Evolutionary conservation across 2,797 vertebrate species (phyloP).

Genomic region (Pseudomugil gertrudae): DNA sequence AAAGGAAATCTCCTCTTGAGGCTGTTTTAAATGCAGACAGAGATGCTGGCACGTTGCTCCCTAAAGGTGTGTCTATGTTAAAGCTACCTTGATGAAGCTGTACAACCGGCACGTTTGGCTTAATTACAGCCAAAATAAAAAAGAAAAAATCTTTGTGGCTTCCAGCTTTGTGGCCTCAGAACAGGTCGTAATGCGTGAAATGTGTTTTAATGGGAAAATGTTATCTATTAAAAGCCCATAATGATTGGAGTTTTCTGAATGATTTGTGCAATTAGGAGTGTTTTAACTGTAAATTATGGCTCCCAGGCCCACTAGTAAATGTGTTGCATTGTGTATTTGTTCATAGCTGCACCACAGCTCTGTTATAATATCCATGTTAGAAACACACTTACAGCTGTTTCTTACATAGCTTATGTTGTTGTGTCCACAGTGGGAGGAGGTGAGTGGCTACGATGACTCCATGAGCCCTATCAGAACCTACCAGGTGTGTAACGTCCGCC

Average conservation of each 20-base stretch:
- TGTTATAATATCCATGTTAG: too few species aligned
- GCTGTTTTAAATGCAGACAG: conserved; percentile 38
- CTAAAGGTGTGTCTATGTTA: conserved; percentile 23
- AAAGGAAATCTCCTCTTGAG: conserved; percentile 42
- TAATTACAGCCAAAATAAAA: too few species aligned
- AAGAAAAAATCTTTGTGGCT: too few species aligned
- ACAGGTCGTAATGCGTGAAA: conserved; percentile 56
- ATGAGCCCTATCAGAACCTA: conserved; percentile 98
- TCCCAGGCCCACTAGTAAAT: conserved; percentile 37
- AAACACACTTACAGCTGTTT: too few species aligned
- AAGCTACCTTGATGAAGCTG: conserved; percentile 31
- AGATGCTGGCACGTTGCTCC: conserved; percentile 3
- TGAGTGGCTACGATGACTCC: conserved; percentile 95
- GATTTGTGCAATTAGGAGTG: conserved; percentile 69
- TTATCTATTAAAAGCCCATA: conserved; percentile 64
- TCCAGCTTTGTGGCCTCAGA: too few species aligned
- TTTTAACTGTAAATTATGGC: conserved; percentile 70
- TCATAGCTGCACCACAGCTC: conserved; percentile 31
- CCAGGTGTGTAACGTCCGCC: conserved; percentile 94
- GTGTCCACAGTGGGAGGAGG: conserved; percentile 93
- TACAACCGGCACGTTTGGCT: conserved; percentile 9
- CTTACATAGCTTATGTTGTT: conserved; percentile 17
- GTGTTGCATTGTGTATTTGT: conserved; percentile 15
- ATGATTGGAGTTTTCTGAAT: conserved; percentile 70
- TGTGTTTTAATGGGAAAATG: conserved; percentile 63